Percentiles rank a stretch among this genome's conserved stretches.
These are phyloP conservation scores for Thermophis baileyi DNA, from an alignment of 2,113 vertebrate genomes.

Conservation along the genomic window DNA sequence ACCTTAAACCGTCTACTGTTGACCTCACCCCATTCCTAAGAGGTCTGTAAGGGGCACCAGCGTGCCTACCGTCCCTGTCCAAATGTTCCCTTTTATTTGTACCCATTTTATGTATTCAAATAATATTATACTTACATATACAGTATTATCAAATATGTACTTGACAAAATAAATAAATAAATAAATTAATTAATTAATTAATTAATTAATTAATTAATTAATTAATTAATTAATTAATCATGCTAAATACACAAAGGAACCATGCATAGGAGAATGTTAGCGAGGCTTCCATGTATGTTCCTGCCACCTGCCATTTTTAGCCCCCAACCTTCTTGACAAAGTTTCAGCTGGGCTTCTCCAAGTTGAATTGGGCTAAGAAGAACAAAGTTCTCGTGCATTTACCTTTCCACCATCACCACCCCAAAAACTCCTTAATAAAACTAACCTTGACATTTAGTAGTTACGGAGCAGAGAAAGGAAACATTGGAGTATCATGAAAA, in stretches of 20 bases:
- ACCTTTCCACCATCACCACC: neutral
- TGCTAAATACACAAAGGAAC: neutral
- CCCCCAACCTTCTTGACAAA: neutral
- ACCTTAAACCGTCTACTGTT: too few relatives aligned
- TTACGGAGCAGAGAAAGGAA: neutral
- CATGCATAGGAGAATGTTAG: neutral
- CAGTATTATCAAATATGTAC: too few relatives aligned
- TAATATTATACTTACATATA: too few relatives aligned
- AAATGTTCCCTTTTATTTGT: too few relatives aligned
- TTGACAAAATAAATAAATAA: too few relatives aligned
- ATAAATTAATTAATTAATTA: too few relatives aligned
- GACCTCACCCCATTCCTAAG: too few relatives aligned
- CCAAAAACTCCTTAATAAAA: neutral
- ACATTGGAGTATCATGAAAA: neutral
- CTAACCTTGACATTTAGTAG: neutral
- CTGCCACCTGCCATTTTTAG: neutral
- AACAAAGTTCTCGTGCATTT: neutral
- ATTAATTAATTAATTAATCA: too few relatives aligned
- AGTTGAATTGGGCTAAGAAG: neutral
- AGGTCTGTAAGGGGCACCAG: too few relatives aligned
- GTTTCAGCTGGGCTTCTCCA: neutral
- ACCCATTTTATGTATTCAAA: too few relatives aligned
- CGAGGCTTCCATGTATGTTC: neutral
- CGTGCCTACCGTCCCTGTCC: too few relatives aligned
- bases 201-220: too few relatives aligned